phyloP scores from a whole-genome alignment of 2,888 invertebrate genomes.

The Megalurothrips usitatus region DNA sequence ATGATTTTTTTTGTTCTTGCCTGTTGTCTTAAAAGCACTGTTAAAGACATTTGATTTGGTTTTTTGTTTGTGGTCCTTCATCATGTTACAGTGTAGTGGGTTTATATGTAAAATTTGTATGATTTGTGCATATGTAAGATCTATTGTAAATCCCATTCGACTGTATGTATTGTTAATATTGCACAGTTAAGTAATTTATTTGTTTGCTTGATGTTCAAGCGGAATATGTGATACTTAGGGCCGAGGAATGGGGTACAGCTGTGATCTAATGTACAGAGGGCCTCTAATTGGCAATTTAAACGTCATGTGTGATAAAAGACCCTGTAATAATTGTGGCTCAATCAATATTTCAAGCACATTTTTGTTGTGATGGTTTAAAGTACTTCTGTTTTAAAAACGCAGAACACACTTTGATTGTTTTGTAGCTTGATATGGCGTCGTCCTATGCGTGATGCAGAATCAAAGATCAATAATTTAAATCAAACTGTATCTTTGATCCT shows the following conservation, averaged over 20 bases:
- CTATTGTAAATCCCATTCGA: background rate
- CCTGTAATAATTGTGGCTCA: constrained; percentile 23
- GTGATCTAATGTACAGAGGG: constrained; percentile 22
- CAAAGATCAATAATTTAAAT: background rate
- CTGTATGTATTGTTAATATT: background rate
- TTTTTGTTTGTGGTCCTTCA: background rate
- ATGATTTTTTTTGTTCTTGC: background rate
- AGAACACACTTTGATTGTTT: background rate
- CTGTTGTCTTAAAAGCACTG: background rate
- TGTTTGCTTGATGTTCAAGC: constrained; percentile 7
- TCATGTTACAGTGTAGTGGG: background rate
- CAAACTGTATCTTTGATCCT: background rate
- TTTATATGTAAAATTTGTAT: background rate
- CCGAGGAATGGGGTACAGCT: constrained; percentile 12
- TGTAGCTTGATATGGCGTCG: background rate
- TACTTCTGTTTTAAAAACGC: no score
- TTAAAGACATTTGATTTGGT: background rate
- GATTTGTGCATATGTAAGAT: background rate
- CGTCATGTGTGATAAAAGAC: constrained; percentile 20
- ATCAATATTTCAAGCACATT: background rate
- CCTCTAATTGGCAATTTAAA: background rate
- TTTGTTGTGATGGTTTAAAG: no score
- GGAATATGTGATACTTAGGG: constrained; percentile 14
- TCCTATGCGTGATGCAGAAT: background rate
- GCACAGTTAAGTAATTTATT: constrained; percentile 19